Percentiles rank a stretch among this genome's conserved stretches.
phyloP scores from a whole-genome alignment of 2,113 vertebrate species.

The Lophura nycthemera region DNA sequence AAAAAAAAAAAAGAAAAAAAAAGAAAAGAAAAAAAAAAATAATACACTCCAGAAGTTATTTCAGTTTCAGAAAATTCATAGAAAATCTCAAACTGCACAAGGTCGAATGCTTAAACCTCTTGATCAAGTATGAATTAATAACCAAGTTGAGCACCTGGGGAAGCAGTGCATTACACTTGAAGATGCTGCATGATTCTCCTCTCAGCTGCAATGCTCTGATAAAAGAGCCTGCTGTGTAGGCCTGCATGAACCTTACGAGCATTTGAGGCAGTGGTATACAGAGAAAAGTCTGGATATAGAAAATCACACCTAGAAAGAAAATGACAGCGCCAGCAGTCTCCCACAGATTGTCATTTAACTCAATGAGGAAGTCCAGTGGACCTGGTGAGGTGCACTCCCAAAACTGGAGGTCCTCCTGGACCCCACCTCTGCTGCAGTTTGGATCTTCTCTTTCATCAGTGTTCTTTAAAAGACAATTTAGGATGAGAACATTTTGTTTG shows the following conservation, averaged over 20 bases:
- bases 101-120: not conserved
- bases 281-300: not conserved
- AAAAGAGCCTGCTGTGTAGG: not conserved
- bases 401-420: not conserved
- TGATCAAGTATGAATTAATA: not conserved
- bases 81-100: not conserved
- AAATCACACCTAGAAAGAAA: not conserved
- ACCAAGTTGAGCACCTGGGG: accelerated
- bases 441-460: not conserved
- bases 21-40: not conserved
- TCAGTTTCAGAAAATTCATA: not conserved
- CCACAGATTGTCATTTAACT: not conserved
- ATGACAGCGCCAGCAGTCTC: not conserved
- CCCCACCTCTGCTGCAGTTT: not conserved
- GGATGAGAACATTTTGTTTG: not conserved
- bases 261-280: not conserved
- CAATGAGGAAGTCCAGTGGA: not conserved
- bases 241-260: not conserved
- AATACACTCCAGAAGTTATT: not conserved
- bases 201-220: not conserved
- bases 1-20: not conserved
- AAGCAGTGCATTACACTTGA: not conserved
- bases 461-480: not conserved
- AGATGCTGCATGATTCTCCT: not conserved
- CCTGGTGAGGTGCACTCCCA: not conserved